Evolutionary conservation across 2,113 vertebrate genomes (phyloP), one percentile per base, ranked within the genome.

Genomic region (Pseudorhombus dupliciocellatus): DNA sequence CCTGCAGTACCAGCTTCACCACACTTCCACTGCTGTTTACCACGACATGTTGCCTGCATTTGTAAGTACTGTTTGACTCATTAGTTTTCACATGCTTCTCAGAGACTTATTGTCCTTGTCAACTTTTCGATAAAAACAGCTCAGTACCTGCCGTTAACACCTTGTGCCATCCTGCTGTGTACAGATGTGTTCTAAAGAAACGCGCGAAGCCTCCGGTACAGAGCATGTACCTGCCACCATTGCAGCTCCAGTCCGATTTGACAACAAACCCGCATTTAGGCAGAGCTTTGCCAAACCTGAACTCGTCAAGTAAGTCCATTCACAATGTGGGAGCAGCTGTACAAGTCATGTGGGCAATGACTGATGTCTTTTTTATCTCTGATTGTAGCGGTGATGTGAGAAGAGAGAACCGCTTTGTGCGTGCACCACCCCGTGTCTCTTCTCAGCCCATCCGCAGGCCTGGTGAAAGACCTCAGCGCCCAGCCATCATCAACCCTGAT

Each of bases 21-120:
- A 97, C 81, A 95, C 96, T 14, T 95, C 96, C 2, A 96, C 93
- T 66, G 95, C 95, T 72, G 96, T 95, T 0, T 99, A 98, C 94
- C 98, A 98, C 57, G 98, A 99, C 89, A 98, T 99, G 98, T 94
- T 99, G 57, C 98, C 98, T 75, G 97, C 98, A 78, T 99, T 99
- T 91, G 97, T 99, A 88, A 95, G 97, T 95, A 40, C n/a, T 11
- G 8, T 10, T 18, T 31, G 5, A 40, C 34, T 61, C 4, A 7
- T 16, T 22, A n/a, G 4, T 24, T 53, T 24, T 21, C 8, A 25
- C 18, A 15, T 18, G 10, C 24, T 16, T 74, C 16, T 24, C 26
- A 26, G 58, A 58, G 11, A 4, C n/a, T 8, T 44, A 1, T 48
- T 14, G 11, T 11, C 18, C 40, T 24, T 5, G 7, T 34, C 0